phyloP scores from a whole-genome alignment of 2,113 vertebrate genomes.

The Rhynchomys soricoides region DNA sequence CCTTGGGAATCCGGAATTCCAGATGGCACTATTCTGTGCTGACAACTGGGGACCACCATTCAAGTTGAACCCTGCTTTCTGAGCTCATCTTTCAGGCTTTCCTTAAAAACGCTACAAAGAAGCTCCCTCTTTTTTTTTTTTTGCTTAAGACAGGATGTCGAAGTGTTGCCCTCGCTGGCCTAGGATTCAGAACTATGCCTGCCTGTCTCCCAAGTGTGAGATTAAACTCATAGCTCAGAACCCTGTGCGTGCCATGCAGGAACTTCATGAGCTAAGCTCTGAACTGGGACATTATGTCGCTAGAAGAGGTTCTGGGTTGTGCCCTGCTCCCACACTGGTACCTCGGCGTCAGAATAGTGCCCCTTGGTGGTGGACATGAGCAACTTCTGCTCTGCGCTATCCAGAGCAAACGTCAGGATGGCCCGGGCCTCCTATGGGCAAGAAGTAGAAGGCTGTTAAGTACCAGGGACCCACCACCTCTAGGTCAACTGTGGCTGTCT shows the following conservation, averaged over 20 bases:
- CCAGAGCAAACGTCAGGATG: conserved; percentile 92
- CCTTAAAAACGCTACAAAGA: neutral
- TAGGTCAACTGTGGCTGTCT: too few species aligned
- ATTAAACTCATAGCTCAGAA: neutral
- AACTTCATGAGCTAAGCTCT: neutral
- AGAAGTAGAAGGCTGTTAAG: neutral
- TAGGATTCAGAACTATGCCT: neutral
- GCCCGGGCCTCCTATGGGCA: conserved; percentile 90
- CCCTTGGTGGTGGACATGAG: conserved; percentile 92
- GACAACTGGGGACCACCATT: neutral
- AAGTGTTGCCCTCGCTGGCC: neutral
- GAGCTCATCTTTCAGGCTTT: neutral
- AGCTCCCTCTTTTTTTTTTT: neutral
- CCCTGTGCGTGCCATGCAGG: too few species aligned
- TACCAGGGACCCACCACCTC: neutral
- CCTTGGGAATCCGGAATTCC: neutral
- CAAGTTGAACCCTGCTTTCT: neutral
- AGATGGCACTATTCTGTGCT: neutral
- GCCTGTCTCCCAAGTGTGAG: neutral
- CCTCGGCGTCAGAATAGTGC: conserved; percentile 91
- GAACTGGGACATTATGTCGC: neutral
- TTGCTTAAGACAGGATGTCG: neutral
- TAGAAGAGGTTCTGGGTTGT: neutral
- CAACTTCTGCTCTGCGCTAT: conserved; percentile 88
- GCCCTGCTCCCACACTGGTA: conserved; percentile 60